These are phyloP conservation scores for Trachelus troglodyta DNA, from an alignment of 2,888 invertebrate genomes.

Conservation along the genomic window DNA sequence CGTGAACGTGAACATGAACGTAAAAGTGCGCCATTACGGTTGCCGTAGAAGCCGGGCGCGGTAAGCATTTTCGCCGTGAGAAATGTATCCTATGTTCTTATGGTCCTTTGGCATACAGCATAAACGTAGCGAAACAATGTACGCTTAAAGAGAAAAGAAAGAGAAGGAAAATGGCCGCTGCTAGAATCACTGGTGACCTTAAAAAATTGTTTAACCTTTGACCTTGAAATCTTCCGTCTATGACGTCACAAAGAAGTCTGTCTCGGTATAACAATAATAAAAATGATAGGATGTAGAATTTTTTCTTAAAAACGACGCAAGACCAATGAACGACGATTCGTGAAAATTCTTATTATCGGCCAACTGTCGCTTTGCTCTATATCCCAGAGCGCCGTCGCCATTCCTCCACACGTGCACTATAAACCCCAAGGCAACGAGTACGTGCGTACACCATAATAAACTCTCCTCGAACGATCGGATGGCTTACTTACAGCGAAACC, in stretches of 20 bases:
- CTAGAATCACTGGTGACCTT: not conserved
- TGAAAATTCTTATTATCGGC: not conserved
- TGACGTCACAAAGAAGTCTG: not conserved
- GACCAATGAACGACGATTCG: not conserved
- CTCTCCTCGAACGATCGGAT: constrained; percentile 10
- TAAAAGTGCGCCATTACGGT: not conserved
- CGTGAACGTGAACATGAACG: not conserved
- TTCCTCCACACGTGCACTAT: not conserved
- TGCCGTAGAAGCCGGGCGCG: not conserved
- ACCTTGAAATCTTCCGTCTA: not conserved
- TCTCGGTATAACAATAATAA: not conserved
- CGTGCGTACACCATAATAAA: constrained; percentile 18
- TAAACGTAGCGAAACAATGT: not conserved
- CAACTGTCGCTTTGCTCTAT: not conserved
- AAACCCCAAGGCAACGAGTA: constrained; percentile 9
- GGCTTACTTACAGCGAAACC: constrained; percentile 19
- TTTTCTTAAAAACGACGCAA: not conserved
- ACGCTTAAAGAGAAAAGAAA: not conserved
- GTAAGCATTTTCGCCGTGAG: not conserved
- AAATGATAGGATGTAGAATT: not conserved
- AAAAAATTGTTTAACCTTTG: not conserved
- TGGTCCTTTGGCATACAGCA: no score
- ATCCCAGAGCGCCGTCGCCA: not conserved
- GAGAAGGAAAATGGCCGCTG: not conserved
- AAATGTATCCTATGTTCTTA: not conserved